Evolutionary conservation across 2,888 invertebrate species (phyloP), one percentile per base, ranked within the genome.

Genomic region (Hirudinaria manillensis): DNA sequence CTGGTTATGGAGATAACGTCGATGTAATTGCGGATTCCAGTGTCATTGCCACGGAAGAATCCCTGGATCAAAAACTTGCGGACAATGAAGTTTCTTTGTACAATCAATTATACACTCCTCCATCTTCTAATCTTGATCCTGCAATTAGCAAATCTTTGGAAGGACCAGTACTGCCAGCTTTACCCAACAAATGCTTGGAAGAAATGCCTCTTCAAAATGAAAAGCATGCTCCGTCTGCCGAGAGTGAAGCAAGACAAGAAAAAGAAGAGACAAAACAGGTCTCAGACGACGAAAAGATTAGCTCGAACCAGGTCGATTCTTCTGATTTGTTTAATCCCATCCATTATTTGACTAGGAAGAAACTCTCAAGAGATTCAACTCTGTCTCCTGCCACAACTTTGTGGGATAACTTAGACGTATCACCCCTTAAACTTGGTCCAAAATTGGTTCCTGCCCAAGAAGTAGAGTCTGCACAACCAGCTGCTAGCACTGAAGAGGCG

Each of bases 301-400:
- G 32, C 68, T 29, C 36, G 34, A 68, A 68, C 68, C 68, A 68
- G 68, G 34, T 34, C 36, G 1, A 68, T 32, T 68, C 68, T 1
- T 6, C 34, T 10, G 32, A 68, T 34, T 29, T 10, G 1, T 68
- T 36, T 34, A 36, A 32, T 16, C 36, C 32, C 19, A 34, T 16
- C 36, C 68, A 68, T 4, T 68, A 34, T 10, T 34, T 68, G 2
- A 1, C 32, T 2, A 61, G 72, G 24, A 73, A 73, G 34, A 61
- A n/a, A 13, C 16, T 34, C 1, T 32, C 36, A 3, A 61, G 72
- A 27, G 76, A 80, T 72, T 80, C 81, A 70, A 82, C 81, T 74
- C 80, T 83, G 77, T 83, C 84, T 0, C 84, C 84, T 10, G 83
- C 83, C 7, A 81, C 83, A 27, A 82, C 83, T 1, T 76, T 84